phyloP scores from a whole-genome alignment of 2,797 vertebrate species.

The Paedocypris micromegethes region DNA sequence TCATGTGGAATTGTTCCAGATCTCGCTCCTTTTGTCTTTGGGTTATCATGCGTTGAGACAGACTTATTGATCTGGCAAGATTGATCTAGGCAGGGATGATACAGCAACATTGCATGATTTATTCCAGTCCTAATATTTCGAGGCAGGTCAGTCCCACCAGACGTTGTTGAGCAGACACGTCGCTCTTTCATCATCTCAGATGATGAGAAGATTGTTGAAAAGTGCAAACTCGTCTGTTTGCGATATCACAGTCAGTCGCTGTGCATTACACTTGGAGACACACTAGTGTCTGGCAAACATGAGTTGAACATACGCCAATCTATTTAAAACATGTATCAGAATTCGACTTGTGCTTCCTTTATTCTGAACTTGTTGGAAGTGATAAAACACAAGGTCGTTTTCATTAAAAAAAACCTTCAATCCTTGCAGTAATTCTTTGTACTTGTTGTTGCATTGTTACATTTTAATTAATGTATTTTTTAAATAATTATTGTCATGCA shows the following conservation, averaged over 20 bases:
- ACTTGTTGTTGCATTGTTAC: too few relatives aligned
- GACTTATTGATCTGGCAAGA: slow-evolving; percentile 67
- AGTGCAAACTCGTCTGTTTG: slow-evolving; percentile 46
- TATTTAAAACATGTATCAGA: not conserved
- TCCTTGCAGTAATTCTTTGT: too few relatives aligned
- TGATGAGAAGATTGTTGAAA: slow-evolving; percentile 45
- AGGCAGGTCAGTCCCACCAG: slow-evolving; percentile 52
- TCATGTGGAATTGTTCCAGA: slow-evolving; percentile 56
- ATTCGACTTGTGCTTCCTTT: too few relatives aligned
- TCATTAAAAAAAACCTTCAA: too few relatives aligned
- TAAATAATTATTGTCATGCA: too few relatives aligned
- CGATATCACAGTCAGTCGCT: slow-evolving; percentile 30
- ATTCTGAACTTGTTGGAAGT: too few relatives aligned
- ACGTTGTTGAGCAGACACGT: slow-evolving; percentile 39
- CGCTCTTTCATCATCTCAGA: slow-evolving; percentile 56
- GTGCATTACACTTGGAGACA: slow-evolving; percentile 34
- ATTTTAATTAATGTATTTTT: too few relatives aligned
- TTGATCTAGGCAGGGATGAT: slow-evolving; percentile 70
- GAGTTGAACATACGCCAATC: slow-evolving; percentile 5
- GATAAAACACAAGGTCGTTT: too few relatives aligned
- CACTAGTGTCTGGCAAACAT: not conserved
- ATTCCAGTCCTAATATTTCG: slow-evolving; percentile 66
- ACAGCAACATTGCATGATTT: slow-evolving; percentile 71
- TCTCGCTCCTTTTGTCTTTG: slow-evolving; percentile 54
- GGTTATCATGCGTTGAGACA: slow-evolving; percentile 64